Percentiles rank a stretch among this genome's conserved stretches.
phyloP scores from a whole-genome alignment of 1,140 invertebrate species.

The Bombyx mori region ASM3026992v2 NC_085116.1:7223001-7223500 shows the following conservation, averaged over 20 bases:
- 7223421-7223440: neutral
- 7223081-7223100: too few relatives aligned
- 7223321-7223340: slow-evolving; percentile 44
- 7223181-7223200: neutral
- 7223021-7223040: neutral
- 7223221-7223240: neutral
- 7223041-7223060: too few relatives aligned
- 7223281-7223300: slow-evolving; percentile 39
- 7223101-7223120: too few relatives aligned
- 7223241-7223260: slow-evolving; percentile 22
- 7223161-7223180: too few relatives aligned
- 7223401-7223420: slow-evolving; percentile 41
- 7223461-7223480: too few relatives aligned
- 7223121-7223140: too few relatives aligned
- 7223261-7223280: slow-evolving; percentile 53
- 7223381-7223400: slow-evolving; percentile 61
- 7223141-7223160: too few relatives aligned
- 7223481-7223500: too few relatives aligned
- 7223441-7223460: too few relatives aligned
- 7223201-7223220: neutral
- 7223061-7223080: too few relatives aligned
- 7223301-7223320: slow-evolving; percentile 34
- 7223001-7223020: slow-evolving; percentile 2
- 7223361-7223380: slow-evolving; percentile 59
- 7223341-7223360: slow-evolving; percentile 45